Percentiles rank a stretch among this genome's conserved stretches.
Evolutionary conservation across 2,113 vertebrate species (phyloP).

Genomic region (Apaloderma vittatum): DNA sequence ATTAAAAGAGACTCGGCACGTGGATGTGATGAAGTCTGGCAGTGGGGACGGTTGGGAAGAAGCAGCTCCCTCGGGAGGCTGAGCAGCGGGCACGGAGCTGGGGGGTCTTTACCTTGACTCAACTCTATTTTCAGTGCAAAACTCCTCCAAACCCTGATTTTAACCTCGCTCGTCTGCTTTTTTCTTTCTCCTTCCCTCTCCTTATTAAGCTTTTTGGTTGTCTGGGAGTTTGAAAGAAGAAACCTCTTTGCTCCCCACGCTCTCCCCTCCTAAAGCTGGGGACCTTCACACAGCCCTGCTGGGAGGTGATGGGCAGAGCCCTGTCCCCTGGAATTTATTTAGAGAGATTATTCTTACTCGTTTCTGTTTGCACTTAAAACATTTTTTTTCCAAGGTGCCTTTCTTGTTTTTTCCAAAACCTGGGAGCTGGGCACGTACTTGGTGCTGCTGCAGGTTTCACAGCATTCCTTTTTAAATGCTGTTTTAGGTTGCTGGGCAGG

Average conservation of each 20-base stretch:
- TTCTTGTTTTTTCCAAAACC: neutral
- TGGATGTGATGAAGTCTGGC: neutral
- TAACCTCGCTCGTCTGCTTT: neutral
- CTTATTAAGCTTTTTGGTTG: neutral
- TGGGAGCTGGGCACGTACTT: neutral
- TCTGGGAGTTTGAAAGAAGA: neutral
- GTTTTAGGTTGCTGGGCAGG: neutral
- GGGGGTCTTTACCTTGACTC: neutral
- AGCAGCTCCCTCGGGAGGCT: neutral
- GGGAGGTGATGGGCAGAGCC: neutral
- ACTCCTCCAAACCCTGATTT: neutral
- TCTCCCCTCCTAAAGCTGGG: neutral
- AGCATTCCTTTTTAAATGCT: neutral
- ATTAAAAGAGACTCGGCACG: neutral
- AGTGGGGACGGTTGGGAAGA: neutral
- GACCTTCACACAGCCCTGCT: neutral
- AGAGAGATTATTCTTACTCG: accelerated
- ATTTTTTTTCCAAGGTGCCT: neutral
- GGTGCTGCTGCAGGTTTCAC: neutral
- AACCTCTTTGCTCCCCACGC: neutral
- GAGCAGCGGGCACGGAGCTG: neutral
- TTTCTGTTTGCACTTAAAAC: neutral
- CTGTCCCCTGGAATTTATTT: neutral
- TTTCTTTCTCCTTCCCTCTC: neutral
- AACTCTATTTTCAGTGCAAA: neutral